phyloP scores from a whole-genome alignment of 1,140 invertebrate species.

The Sminthurinus signatus region DNA sequence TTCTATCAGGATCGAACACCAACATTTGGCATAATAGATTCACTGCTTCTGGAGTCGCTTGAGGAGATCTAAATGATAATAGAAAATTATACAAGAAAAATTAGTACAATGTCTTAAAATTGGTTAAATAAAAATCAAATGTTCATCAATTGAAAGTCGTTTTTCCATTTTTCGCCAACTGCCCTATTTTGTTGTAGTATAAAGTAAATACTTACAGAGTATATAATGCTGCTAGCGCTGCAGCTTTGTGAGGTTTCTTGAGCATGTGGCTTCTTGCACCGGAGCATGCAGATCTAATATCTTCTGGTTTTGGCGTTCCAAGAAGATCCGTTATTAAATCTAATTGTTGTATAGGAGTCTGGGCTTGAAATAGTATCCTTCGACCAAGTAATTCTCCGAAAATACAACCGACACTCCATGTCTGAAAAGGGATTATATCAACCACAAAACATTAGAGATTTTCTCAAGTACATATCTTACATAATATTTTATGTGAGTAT shows the following conservation, averaged over 20 bases:
- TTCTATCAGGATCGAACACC: constrained; percentile 84
- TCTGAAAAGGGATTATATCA: too few relatives aligned
- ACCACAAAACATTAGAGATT: too few relatives aligned
- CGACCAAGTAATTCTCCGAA: constrained; percentile 93
- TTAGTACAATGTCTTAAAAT: too few relatives aligned
- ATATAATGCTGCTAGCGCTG: constrained; percentile 83
- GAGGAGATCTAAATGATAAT: too few relatives aligned
- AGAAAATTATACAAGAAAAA: too few relatives aligned
- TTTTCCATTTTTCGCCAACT: too few relatives aligned
- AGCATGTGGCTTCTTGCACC: constrained; percentile 91
- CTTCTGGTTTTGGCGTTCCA: constrained; percentile 90
- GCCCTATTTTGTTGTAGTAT: too few relatives aligned
- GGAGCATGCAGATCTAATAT: constrained; percentile 94
- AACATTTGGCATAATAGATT: constrained; percentile 97
- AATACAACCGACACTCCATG: constrained; percentile 99
- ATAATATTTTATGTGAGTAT: too few relatives aligned
- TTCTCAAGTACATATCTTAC: too few relatives aligned
- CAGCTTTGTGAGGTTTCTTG: constrained; percentile 76
- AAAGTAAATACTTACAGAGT: too few relatives aligned
- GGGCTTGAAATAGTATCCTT: constrained; percentile 94
- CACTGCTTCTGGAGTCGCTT: constrained; percentile 94
- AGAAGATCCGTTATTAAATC: constrained; percentile 95
- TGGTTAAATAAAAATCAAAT: too few relatives aligned
- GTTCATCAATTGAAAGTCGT: too few relatives aligned
- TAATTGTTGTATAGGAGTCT: constrained; percentile 89